Base-by-base conservation (phyloP, 2,113 vertebrate species). In the Myxocyprinus asiaticus region DNA sequence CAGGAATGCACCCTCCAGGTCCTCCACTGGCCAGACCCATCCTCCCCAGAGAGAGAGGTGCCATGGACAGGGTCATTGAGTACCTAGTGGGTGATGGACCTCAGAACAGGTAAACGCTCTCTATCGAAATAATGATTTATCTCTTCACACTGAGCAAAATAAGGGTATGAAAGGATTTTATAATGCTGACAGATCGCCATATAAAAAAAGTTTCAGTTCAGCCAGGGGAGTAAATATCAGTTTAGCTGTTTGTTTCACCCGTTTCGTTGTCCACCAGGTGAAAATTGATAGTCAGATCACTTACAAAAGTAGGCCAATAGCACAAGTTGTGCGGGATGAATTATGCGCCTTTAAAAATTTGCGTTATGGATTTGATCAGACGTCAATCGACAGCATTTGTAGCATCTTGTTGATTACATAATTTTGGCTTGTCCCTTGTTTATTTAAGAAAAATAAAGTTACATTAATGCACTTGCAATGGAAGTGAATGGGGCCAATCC, bases 1-100 rank as follows among this genome's bases (percentile, higher is more conserved):
- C 22, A 99, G 97, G 96, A 86, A 93, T 95, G 91, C 96, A 99
- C 89, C 98, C 98, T 85, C 98, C 97, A 55, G 98, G 98, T 47
- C 97, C 98, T 61, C 97, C 98, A 63, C 90, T 99, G 86, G 94
- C 95, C 91, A 95, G 97, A 89, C 96, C 96, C 62, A 88, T 99
- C 86, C 93, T 98, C 83, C 97, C 97, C 43, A 91, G 95, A 88
- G 95, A 99, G 76, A 93, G 97, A 87, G 94, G 97, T 73, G 88
- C 95, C 48, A 79, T 98, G 91, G 97, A 99, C 89, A 95, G 95
- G 94, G 87, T 99, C 90, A 92, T 99, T 88, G 98, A 99, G 82
- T 99, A 96, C 90, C 94, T 99, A 83, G 97, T 99, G 87, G 96
- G 98, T 64, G 96, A 99, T 88, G 97, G 97, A 64, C 98, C 97